phyloP scores from a whole-genome alignment of 2,113 vertebrate genomes.

The Phodopus roborovskii region DNA sequence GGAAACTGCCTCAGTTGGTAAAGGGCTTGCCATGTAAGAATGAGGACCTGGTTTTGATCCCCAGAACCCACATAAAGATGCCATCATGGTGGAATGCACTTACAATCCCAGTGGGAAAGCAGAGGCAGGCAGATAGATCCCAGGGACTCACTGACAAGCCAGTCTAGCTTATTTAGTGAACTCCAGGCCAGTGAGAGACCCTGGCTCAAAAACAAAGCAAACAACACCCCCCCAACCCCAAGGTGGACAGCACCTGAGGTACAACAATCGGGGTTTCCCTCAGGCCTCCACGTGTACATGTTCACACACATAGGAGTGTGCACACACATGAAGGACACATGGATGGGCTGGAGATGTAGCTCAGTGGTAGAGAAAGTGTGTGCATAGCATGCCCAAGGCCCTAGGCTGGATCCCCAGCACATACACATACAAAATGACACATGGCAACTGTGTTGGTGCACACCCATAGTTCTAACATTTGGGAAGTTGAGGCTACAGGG shows the following conservation, averaged over 20 bases:
- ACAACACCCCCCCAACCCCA: neutral
- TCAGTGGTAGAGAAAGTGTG: neutral
- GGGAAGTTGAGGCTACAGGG: neutral
- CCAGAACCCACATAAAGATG: neutral
- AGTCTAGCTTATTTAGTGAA: neutral
- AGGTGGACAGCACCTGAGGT: neutral
- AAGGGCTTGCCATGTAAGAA: neutral
- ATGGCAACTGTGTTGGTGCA: too few species aligned
- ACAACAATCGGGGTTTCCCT: neutral
- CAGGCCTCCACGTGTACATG: neutral
- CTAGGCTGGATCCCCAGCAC: too few species aligned
- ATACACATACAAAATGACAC: neutral
- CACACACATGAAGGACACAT: neutral
- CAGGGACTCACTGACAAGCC: neutral
- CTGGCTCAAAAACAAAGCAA: neutral
- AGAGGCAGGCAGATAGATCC: neutral
- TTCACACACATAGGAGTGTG: neutral
- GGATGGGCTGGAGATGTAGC: neutral
- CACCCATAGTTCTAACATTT: neutral
- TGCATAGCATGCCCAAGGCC: too few species aligned
- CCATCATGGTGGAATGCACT: neutral
- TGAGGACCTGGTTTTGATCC: neutral
- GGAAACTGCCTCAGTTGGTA: neutral
- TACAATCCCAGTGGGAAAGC: neutral
- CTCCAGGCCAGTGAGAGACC: neutral